Percentiles rank a stretch among this genome's conserved stretches.
Conservation (phyloP, 2,797 vertebrate genomes). For the Pangasius macronema region DNA sequence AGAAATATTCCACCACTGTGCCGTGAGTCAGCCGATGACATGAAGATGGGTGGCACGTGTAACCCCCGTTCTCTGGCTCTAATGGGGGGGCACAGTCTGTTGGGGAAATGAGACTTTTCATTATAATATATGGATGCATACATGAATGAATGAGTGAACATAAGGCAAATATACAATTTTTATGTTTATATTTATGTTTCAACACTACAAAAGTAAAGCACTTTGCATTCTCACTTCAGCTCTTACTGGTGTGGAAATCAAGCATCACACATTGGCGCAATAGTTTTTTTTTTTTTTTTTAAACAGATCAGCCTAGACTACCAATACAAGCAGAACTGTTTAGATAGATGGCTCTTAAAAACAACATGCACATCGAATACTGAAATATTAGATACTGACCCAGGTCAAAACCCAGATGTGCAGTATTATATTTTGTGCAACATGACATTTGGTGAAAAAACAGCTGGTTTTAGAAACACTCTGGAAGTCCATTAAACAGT, state of each 20-base stretch:
- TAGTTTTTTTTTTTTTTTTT: no score
- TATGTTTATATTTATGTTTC: not conserved
- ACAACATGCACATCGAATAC: not conserved
- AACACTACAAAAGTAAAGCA: not conserved
- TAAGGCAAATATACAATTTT: not conserved
- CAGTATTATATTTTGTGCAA: not conserved
- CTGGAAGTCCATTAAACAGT: not conserved
- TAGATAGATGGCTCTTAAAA: not conserved
- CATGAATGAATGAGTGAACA: not conserved
- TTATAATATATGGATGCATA: not conserved
- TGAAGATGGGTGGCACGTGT: slow-evolving; percentile 88
- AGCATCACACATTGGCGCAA: not conserved
- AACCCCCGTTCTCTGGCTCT: slow-evolving; percentile 90
- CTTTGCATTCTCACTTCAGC: not conserved
- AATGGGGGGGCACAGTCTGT: slow-evolving; percentile 78
- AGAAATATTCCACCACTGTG: slow-evolving; percentile 92
- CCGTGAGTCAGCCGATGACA: slow-evolving; percentile 84
- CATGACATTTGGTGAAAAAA: not conserved
- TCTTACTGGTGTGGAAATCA: not conserved
- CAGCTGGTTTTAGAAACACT: not conserved
- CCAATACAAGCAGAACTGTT: not conserved
- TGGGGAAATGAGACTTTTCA: not conserved
- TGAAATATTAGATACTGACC: not conserved
- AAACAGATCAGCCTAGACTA: not conserved
- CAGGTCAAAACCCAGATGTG: not conserved